Base-by-base conservation (phyloP, 2,797 vertebrate genomes). In the Microctenopoma lineatum region DNA sequence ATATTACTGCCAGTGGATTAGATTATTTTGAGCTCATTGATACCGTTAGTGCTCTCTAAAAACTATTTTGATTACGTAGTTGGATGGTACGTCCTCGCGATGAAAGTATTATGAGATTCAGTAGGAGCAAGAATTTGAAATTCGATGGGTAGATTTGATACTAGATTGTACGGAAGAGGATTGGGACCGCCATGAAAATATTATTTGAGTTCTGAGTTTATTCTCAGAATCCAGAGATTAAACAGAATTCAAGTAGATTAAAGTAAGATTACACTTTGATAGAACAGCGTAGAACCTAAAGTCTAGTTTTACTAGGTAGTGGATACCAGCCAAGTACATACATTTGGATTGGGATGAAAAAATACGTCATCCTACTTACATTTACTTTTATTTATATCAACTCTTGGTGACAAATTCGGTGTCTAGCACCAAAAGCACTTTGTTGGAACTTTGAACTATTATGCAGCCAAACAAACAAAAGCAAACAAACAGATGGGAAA, bases 391-490 rank as follows among this genome's bases (percentile, higher is more conserved):
- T 21, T 21, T 21, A 16, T 15, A 53, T 57, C 25, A 56, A 12
- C 15, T 25, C 25, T 51, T 32, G 13, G 27, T 53, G 29, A 38
- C 27, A 69, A 6, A 15, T 5, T 7, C 36, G 10, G 36, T 25
- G 57, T 70, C 25, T 11, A 2, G 18, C 36, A 27, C 21, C 26
- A 16, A 50, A 68, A 45, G 38, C 6, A 32, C 50, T 36, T 55
- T 47, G 34, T 44, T 61, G 29, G 13, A 61, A 44, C 26, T 29
- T 29, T 27, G 44, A 60, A 32, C 39, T 57, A 42, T 27, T 73
- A 75, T 64, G 10, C 26, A 71, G 76, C 27, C 68, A 79, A 72
- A 75, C 52, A 69, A 70, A 77, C 70, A 75, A 76, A 73, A 64
- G 38, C 4, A 68, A 84, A 64, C 48, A 62, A 65, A 72, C 59